Conservation (phyloP, 2,113 vertebrate genomes). For the Salvelinus sp. region DNA sequence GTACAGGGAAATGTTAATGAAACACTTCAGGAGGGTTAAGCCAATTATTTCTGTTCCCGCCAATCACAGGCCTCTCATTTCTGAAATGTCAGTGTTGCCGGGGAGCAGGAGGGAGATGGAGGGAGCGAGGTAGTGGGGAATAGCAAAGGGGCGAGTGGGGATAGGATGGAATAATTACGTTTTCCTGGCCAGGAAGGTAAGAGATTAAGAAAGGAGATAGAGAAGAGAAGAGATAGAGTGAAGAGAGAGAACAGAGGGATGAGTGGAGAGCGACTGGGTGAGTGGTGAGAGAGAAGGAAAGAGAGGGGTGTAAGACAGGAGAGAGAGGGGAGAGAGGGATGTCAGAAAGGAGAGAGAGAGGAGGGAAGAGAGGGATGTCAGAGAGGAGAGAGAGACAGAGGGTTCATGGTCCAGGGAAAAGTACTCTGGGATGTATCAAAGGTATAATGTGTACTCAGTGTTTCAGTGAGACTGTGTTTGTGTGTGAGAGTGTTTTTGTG, state of each 20-base stretch:
- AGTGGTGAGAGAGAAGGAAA: background rate
- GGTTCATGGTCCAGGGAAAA: background rate
- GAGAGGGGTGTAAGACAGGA: background rate
- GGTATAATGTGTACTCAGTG: background rate
- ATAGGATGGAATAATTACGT: slow-evolving; percentile 10
- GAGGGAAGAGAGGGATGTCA: background rate
- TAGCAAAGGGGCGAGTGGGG: background rate
- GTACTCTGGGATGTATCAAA: background rate
- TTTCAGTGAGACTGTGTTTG: background rate
- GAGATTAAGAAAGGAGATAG: background rate
- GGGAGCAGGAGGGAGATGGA: background rate
- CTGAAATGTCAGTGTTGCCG: slow-evolving; percentile 26
- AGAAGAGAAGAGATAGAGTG: background rate
- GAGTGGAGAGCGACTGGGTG: background rate
- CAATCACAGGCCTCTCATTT: slow-evolving; percentile 25
- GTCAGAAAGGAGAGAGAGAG: background rate
- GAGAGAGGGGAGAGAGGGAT: background rate
- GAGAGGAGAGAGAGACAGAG: background rate
- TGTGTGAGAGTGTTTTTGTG: background rate
- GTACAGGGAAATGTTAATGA: slow-evolving; percentile 37
- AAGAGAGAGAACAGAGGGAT: background rate
- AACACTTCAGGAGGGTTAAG: slow-evolving; percentile 41
- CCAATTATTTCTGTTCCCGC: slow-evolving; percentile 35
- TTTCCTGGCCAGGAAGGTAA: slow-evolving; percentile 1
- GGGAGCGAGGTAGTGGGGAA: background rate